Evolutionary conservation across 2,888 invertebrate species (phyloP), one percentile per base, ranked within the genome.

Genomic region (Drosophila antonietae): DNA sequence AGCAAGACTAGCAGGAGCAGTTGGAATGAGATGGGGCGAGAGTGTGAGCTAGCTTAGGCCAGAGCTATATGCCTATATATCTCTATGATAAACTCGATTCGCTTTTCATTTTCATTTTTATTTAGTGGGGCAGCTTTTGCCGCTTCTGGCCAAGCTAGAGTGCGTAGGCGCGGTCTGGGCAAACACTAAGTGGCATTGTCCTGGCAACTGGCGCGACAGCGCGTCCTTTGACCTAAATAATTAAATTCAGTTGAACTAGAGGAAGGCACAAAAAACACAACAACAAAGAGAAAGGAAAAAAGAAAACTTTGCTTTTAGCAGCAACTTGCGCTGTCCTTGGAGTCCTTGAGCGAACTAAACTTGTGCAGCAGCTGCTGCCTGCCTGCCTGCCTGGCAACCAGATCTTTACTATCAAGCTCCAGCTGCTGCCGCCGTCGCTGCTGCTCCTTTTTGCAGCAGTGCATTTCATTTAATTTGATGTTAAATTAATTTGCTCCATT

Each of bases 181-280:
- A 59, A 62, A 41, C 46, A 68, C 70, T 63, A 78, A 82, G 80
- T 83, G 77, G 68, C 80, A 84, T 87, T 84, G 84, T 84, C 80
- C 68, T 76, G 74, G 73, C 82, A 83, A 79, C 79, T 73, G 80
- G 69, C 66, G 78, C 78, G 73, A 79, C 72, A 75, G 68, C 67
- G 68, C 67, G 72, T 80, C 83, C 77, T 85, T 83, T 88, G 88
- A 87, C 89, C 88, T 76, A 85, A 83, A 89, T 88, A 88, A 88
- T 88, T 88, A 87, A 89, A 87, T 87, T 87, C 80, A 79, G 68
- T 74, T 61, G 57, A 70, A 64, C 69, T 62, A 67, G 66, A 46
- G 35, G 37, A 37, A 28, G n/a, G 14, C 35, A 39, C 31, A 9
- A 52, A 3, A 41, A 3, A 20, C 5, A 28, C 28, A 28, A 28